phyloP scores from a whole-genome alignment of 92 coral and sea anemone genomes.

The Muricea muricata region DNA sequence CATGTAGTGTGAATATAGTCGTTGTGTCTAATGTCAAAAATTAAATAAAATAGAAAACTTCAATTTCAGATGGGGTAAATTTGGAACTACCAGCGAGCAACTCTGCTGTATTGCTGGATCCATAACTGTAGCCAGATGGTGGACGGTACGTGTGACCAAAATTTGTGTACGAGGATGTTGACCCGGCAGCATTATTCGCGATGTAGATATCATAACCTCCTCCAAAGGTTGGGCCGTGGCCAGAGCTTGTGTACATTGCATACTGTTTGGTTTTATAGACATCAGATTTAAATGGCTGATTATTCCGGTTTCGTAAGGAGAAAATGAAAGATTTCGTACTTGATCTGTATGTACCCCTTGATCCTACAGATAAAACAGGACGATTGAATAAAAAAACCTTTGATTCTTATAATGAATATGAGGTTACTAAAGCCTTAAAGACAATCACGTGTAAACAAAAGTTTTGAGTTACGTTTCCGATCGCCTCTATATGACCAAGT shows the following conservation, averaged over 20 bases:
- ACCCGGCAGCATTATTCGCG: not conserved
- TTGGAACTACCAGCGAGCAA: not conserved
- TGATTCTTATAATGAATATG: too few species aligned
- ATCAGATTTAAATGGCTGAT: not conserved
- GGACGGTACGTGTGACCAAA: conserved; percentile 14
- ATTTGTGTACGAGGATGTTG: conserved; percentile 1
- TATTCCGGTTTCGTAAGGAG: not conserved
- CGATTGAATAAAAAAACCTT: too few species aligned
- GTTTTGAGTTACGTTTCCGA: too few species aligned
- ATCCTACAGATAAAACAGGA: not conserved
- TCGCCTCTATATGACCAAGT: too few species aligned
- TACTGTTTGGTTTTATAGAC: not conserved
- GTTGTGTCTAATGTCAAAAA: too few species aligned
- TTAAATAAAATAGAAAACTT: not conserved
- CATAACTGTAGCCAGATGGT: not conserved
- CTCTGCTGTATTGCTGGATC: not conserved
- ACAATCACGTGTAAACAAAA: too few species aligned
- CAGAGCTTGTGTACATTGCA: not conserved
- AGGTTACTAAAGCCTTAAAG: too few species aligned
- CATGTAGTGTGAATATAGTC: too few species aligned
- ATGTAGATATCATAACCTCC: not conserved
- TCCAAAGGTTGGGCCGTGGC: not conserved
- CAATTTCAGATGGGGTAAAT: not conserved
- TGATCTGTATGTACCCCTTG: not conserved
- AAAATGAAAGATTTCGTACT: too few species aligned